Evolutionary conservation across 2,888 invertebrate genomes (phyloP).

Genomic region (Apodemia hepburni): DNA sequence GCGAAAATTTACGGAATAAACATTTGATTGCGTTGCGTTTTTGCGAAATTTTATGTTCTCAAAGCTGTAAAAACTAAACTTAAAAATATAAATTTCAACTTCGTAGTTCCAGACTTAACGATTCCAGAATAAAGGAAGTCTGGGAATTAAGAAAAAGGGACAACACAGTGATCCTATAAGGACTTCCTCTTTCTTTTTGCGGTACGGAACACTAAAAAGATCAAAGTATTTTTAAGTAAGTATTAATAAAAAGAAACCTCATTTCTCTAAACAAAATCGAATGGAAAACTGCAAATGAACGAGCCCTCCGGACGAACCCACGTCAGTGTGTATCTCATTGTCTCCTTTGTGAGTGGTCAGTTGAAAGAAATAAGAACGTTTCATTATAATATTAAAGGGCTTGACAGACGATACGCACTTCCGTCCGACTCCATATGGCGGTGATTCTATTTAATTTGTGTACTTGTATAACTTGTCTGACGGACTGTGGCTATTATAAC

Average conservation of each 20-base stretch:
- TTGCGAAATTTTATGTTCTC: too few relatives aligned
- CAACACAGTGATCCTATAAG: too few relatives aligned
- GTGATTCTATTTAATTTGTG: conserved; percentile 51
- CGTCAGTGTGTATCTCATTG: conserved; percentile 63
- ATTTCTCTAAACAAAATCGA: conserved; percentile 9
- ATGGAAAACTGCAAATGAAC: conserved; percentile 27
- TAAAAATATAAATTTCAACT: too few relatives aligned
- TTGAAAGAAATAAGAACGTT: conserved; percentile 60
- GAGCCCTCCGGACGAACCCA: conserved; percentile 61
- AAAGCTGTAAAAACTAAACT: too few relatives aligned
- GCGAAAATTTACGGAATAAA: too few relatives aligned
- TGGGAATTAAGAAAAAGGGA: too few relatives aligned
- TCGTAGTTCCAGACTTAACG: too few relatives aligned
- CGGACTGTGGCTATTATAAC: conserved; percentile 23
- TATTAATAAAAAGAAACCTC: conserved; percentile 17
- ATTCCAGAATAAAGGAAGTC: too few relatives aligned
- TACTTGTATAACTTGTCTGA: conserved; percentile 30
- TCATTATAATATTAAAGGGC: conserved; percentile 71
- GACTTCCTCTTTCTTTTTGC: too few relatives aligned
- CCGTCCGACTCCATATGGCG: conserved; percentile 70
- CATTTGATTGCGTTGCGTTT: too few relatives aligned
- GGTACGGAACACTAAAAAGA: background rate
- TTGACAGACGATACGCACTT: conserved; percentile 75
- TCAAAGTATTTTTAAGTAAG: background rate
- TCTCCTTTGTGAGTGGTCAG: conserved; percentile 74